Percentiles rank a stretch among this genome's conserved stretches.
phyloP scores from a whole-genome alignment of 2,888 invertebrate genomes.

The Griposia aprilina region DNA sequence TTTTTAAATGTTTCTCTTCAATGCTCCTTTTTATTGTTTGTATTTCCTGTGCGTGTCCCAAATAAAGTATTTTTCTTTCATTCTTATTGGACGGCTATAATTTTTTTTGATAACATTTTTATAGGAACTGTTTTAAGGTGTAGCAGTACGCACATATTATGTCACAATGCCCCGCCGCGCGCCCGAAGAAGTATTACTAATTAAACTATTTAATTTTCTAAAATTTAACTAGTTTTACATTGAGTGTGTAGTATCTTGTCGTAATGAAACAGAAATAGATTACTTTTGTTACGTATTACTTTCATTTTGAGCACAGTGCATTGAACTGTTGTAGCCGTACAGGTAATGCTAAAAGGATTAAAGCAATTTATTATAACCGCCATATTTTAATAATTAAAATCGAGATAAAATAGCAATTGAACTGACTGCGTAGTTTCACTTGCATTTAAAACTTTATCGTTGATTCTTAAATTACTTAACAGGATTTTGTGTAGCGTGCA shows the following conservation, averaged over 20 bases:
- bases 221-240: neutral
- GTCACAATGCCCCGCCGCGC: neutral
- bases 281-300: conserved; percentile 32
- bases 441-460: conserved; percentile 1
- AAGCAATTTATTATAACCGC: conserved; percentile 23
- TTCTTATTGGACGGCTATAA: neutral
- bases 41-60: neutral
- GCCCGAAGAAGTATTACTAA: neutral
- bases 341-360: conserved; percentile 2
- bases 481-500: too few species aligned
- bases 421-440: conserved; percentile 10
- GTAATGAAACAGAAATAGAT: neutral
- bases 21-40: neutral
- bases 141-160: neutral
- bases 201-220: neutral
- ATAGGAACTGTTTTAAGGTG: neutral
- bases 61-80: neutral
- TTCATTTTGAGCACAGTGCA: conserved; percentile 21
- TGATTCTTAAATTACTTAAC: neutral
- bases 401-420: neutral
- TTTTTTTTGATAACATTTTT: neutral
- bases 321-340: conserved; percentile 11
- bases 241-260: neutral
- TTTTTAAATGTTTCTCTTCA: neutral
- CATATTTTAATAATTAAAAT: conserved; percentile 20